phyloP scores from a whole-genome alignment of 2,797 vertebrate species.

The Tympanoctomys barrerae region DNA sequence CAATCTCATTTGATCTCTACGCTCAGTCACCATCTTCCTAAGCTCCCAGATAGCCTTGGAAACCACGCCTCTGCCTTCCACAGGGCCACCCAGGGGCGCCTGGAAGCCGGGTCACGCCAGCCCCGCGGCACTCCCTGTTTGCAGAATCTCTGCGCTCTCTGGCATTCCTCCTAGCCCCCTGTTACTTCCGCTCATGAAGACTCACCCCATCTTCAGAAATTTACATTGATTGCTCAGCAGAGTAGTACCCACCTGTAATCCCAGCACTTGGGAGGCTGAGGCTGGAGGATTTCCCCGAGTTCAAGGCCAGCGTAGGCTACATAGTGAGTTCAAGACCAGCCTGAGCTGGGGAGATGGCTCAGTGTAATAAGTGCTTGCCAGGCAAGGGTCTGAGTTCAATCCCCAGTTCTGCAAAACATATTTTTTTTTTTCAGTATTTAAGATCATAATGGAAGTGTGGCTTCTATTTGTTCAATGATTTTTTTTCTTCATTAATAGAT shows the following conservation, averaged over 20 bases:
- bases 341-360: no score
- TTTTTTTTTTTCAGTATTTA: no score
- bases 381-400: no score
- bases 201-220: not conserved
- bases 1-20: not conserved
- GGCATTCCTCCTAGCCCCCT: not conserved
- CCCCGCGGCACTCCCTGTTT: not conserved
- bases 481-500: not conserved
- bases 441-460: not conserved
- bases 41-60: not conserved
- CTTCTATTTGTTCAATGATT: not conserved
- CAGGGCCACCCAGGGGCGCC: not conserved
- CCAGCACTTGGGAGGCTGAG: not conserved
- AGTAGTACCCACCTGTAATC: not conserved
- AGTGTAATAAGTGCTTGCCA: no score
- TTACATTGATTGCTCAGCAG: not conserved
- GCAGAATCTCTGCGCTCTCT: not conserved
- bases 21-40: not conserved
- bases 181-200: not conserved
- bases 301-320: not conserved
- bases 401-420: not conserved
- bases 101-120: not conserved
- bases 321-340: not conserved
- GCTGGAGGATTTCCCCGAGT: not conserved
- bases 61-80: not conserved